These are phyloP conservation scores for Podarcis lilfordi DNA, from an alignment of 2,797 vertebrate genomes.

Conservation along the genomic window DNA sequence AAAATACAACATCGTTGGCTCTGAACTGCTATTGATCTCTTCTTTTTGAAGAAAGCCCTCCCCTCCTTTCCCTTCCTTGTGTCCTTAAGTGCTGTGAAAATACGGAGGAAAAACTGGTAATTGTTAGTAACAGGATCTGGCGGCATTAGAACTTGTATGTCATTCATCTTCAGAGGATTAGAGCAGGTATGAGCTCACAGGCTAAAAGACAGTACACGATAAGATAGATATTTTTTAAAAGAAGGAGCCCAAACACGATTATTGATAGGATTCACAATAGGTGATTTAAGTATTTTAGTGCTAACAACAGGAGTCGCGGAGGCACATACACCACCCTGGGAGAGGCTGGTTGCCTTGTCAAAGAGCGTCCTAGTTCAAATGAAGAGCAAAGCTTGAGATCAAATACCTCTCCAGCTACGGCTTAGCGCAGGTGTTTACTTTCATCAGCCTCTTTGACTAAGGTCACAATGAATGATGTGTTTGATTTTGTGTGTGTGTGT, in stretches of 20 bases:
- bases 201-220: constrained; percentile 78
- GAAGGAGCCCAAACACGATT: constrained; percentile 82
- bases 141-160: constrained; percentile 74
- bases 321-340: constrained; percentile 72
- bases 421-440: constrained; percentile 77
- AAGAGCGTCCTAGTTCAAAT: constrained; percentile 60
- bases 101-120: constrained; percentile 76
- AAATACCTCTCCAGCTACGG: constrained; percentile 67
- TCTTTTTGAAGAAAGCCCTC: constrained; percentile 11
- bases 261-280: constrained; percentile 85
- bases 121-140: constrained; percentile 78
- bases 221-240: constrained; percentile 54
- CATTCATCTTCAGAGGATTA: constrained; percentile 82
- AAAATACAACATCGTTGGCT: constrained; percentile 36
- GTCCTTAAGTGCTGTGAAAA: constrained; percentile 77
- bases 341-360: constrained; percentile 66
- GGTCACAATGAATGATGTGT: constrained; percentile 64
- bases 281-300: constrained; percentile 82
- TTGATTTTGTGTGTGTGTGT: constrained; percentile 31
- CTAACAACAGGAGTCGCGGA: constrained; percentile 78
- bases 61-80: constrained; percentile 42
- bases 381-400: constrained; percentile 67
- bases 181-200: constrained; percentile 80
- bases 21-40: constrained; percentile 61
- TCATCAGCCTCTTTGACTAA: constrained; percentile 70